A percentile compares a stretch with the other conserved stretches of the same genome.
Evolutionary conservation across 2,888 invertebrate genomes (phyloP).

Genomic region (Malacosoma neustria): DNA sequence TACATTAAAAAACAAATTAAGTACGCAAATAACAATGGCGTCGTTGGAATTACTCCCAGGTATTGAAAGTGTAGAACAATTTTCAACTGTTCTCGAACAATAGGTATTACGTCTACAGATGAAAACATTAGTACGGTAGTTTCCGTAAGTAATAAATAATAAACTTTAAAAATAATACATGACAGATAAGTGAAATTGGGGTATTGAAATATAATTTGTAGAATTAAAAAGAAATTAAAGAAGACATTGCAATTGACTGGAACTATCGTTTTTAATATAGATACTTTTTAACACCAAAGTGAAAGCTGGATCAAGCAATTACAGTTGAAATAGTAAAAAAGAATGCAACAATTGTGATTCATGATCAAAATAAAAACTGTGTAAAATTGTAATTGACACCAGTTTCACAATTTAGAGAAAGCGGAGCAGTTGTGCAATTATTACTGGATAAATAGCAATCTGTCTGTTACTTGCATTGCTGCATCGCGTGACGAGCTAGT

Average conservation of each 20-base stretch:
- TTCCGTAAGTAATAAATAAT: no score
- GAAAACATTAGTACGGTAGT: no score
- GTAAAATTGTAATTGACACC: slow-evolving; percentile 18
- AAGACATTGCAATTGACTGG: neutral
- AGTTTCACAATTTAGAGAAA: slow-evolving; percentile 26
- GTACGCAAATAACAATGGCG: slow-evolving; percentile 34
- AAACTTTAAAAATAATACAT: neutral
- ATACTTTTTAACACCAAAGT: neutral
- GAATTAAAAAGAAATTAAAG: no score
- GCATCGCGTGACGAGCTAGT: slow-evolving; percentile 18
- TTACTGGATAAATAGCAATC: slow-evolving; percentile 15
- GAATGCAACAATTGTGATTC: neutral
- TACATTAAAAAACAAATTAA: slow-evolving; percentile 4
- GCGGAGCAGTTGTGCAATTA: slow-evolving; percentile 24
- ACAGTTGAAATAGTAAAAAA: neutral
- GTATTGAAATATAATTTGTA: neutral
- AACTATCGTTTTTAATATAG: neutral
- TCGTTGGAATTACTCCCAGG: slow-evolving; percentile 40
- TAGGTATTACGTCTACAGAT: slow-evolving; percentile 18
- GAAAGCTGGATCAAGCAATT: neutral
- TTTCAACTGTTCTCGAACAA: slow-evolving; percentile 30
- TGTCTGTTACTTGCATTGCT: slow-evolving; percentile 4
- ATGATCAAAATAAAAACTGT: slow-evolving; percentile 14
- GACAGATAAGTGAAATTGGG: neutral
- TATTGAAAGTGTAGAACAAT: slow-evolving; percentile 37